A percentile compares a stretch with the other conserved stretches of the same genome.
Conservation (phyloP, 2,888 invertebrate species). For the Morinoia aosen region DNA sequence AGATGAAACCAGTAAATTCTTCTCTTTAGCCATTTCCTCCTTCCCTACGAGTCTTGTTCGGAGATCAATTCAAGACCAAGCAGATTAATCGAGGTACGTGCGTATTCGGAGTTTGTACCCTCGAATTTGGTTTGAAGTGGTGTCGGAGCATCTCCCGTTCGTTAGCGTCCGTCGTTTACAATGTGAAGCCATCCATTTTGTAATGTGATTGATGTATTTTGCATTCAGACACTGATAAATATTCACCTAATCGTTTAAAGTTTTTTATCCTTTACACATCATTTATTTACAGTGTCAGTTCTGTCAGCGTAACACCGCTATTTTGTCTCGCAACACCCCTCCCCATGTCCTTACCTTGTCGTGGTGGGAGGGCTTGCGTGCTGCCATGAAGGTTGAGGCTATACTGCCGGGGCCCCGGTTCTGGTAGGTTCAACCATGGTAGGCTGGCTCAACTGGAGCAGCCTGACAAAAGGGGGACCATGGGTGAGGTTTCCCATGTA, state of each 20-base stretch:
- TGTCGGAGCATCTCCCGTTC: slow-evolving; percentile 9
- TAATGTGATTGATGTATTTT: slow-evolving; percentile 59
- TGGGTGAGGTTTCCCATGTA: too few relatives aligned
- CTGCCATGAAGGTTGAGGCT: too few relatives aligned
- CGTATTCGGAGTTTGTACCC: not conserved
- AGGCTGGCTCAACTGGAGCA: too few relatives aligned
- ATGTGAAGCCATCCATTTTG: slow-evolving; percentile 59
- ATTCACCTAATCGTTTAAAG: slow-evolving; percentile 18
- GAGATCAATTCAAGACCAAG: not conserved
- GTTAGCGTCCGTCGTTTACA: slow-evolving; percentile 55
- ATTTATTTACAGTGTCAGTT: not conserved
- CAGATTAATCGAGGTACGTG: not conserved
- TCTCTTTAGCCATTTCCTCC: not conserved
- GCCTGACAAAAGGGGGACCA: too few relatives aligned
- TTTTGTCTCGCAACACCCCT: too few relatives aligned
- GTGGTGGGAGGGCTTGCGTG: too few relatives aligned
- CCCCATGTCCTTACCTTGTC: too few relatives aligned
- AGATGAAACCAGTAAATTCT: not conserved
- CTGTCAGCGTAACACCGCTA: not conserved
- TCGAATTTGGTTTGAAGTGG: not conserved
- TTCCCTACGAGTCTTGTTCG: not conserved
- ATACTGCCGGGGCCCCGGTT: too few relatives aligned
- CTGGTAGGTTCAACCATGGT: too few relatives aligned
- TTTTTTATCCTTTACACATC: slow-evolving; percentile 26
- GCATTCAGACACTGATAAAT: slow-evolving; percentile 57